Conservation (phyloP, 1,140 invertebrate genomes). For the Harlomillsia oculata region DNA sequence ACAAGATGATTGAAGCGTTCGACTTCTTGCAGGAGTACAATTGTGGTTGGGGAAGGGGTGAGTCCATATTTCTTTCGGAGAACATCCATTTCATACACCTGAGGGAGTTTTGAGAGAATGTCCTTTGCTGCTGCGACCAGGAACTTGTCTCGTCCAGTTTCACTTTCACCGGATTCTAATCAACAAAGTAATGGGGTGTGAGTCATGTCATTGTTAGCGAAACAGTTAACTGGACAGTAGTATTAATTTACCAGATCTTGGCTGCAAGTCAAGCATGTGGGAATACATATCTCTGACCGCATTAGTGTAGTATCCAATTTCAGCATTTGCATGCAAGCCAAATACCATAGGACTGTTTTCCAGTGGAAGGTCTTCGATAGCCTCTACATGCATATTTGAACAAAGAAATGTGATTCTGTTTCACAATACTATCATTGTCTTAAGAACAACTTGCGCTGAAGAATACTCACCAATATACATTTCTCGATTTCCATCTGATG, state of each 20-base stretch:
- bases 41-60: slow-evolving; percentile 64
- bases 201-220: neutral
- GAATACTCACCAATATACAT: slow-evolving; percentile 53
- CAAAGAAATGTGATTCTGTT: neutral
- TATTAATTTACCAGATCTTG: slow-evolving; percentile 58
- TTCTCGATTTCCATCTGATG: slow-evolving; percentile 55
- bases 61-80: slow-evolving; percentile 65
- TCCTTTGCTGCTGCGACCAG: slow-evolving; percentile 68
- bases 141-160: slow-evolving; percentile 65
- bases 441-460: neutral
- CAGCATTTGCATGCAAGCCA: slow-evolving; percentile 82
- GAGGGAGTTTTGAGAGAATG: slow-evolving; percentile 56
- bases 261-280: slow-evolving; percentile 73
- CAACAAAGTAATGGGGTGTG: neutral
- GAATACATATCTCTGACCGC: slow-evolving; percentile 72
- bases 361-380: slow-evolving; percentile 61
- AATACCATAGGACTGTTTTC: slow-evolving; percentile 71
- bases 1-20: slow-evolving; percentile 76
- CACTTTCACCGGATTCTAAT: slow-evolving; percentile 46
- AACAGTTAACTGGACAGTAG: neutral
- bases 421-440: neutral
- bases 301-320: slow-evolving; percentile 82
- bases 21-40: slow-evolving; percentile 79
- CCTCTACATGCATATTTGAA: slow-evolving; percentile 45
- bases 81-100: slow-evolving; percentile 63